Evolutionary conservation across 2,888 invertebrate genomes (phyloP).

Genomic region (Epirrhoe tristata): DNA sequence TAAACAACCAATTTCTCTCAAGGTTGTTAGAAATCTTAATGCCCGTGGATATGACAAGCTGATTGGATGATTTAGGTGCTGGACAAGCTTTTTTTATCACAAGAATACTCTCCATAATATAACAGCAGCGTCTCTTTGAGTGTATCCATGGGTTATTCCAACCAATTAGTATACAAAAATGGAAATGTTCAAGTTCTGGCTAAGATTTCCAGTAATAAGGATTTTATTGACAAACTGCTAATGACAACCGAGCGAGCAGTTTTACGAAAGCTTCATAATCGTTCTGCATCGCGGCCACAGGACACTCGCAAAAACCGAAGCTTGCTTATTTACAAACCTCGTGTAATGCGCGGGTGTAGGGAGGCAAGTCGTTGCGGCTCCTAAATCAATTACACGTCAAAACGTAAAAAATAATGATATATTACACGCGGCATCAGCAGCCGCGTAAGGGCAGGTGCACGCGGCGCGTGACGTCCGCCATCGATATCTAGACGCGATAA

Average conservation of each 20-base stretch:
- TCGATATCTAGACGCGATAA: constrained; percentile 41
- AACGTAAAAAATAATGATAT: constrained; percentile 46
- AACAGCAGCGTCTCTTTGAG: too few species aligned
- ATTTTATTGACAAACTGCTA: constrained; percentile 13
- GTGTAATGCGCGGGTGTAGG: constrained; percentile 23
- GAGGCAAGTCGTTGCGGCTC: constrained; percentile 40
- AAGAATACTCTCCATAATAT: too few species aligned
- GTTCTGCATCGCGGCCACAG: constrained; percentile 17
- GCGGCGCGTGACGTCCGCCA: constrained; percentile 48
- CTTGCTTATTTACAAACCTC: constrained; percentile 25
- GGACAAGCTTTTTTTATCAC: too few species aligned
- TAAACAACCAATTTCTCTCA: too few species aligned
- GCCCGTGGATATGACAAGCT: too few species aligned
- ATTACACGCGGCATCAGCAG: constrained; percentile 35
- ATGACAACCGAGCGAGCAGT: constrained; percentile 9
- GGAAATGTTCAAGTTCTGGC: too few species aligned
- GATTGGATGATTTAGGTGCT: too few species aligned
- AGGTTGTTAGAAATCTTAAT: too few species aligned
- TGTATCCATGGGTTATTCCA: too few species aligned
- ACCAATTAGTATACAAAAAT: too few species aligned
- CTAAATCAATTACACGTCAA: constrained; percentile 48
- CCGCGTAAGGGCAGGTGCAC: constrained; percentile 66
- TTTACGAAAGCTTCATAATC: constrained; percentile 2
- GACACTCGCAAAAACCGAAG: constrained; percentile 16
- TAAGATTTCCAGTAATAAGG: neutral